Evolutionary conservation across 2,888 invertebrate genomes (phyloP).

Genomic region (Abrostola tripartita): DNA sequence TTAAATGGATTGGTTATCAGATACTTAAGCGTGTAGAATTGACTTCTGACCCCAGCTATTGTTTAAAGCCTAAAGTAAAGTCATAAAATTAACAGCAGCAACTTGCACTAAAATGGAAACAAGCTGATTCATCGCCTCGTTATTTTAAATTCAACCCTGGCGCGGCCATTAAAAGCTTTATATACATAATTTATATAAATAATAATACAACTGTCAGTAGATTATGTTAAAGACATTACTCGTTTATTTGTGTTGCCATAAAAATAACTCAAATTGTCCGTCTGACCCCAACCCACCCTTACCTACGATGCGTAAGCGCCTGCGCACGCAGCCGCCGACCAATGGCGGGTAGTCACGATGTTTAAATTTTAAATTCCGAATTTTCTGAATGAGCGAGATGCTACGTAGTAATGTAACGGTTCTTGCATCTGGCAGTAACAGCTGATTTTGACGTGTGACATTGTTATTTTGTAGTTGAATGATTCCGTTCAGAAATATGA

Average conservation of each 20-base stretch:
- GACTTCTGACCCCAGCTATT: neutral
- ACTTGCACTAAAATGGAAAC: conserved; percentile 5
- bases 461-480: conserved; percentile 33
- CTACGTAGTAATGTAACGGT: conserved; percentile 56
- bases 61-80: no score
- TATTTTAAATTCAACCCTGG: conserved; percentile 14
- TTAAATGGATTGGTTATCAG: no score
- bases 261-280: neutral
- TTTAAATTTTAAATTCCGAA: conserved; percentile 51
- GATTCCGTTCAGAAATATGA: conserved; percentile 28
- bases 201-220: conserved; percentile 6
- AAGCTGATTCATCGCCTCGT: conserved; percentile 25
- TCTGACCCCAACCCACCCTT: conserved; percentile 35
- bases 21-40: neutral
- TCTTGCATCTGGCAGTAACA: conserved; percentile 53
- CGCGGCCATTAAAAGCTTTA: no score
- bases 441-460: conserved; percentile 53
- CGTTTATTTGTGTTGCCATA: neutral
- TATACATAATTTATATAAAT: neutral
- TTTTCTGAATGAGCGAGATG: conserved; percentile 52
- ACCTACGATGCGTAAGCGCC: conserved; percentile 55
- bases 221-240: neutral
- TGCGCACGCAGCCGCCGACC: conserved; percentile 46
- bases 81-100: neutral
- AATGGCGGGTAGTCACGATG: conserved; percentile 47